Evolutionary conservation across 64 coral and sea anemone species (phyloP).

Genomic region (Montipora foliosa): DNA sequence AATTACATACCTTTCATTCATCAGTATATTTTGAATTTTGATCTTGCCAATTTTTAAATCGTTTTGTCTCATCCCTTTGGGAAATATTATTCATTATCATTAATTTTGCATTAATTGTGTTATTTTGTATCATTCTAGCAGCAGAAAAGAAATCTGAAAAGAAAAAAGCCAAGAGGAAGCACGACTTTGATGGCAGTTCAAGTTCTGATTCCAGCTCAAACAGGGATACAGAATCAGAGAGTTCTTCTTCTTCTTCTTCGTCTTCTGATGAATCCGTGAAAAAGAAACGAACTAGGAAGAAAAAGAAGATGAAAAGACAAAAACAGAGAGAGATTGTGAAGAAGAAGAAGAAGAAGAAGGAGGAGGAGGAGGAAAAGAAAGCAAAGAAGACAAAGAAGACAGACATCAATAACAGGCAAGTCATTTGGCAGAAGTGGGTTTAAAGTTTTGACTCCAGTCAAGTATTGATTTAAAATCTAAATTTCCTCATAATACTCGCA

Average conservation of each 20-base stretch:
- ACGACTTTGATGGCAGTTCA: slow-evolving; percentile 17
- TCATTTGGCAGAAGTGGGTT: background rate
- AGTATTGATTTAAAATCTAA: too few relatives aligned
- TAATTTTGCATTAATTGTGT: background rate
- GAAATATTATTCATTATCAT: too few relatives aligned
- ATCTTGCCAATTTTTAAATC: too few relatives aligned
- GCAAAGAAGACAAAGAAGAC: slow-evolving; percentile 49
- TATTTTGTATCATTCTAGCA: background rate
- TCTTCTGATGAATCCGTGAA: slow-evolving; percentile 48
- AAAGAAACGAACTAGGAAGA: slow-evolving; percentile 71
- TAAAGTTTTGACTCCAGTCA: too few relatives aligned
- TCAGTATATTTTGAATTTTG: too few relatives aligned
- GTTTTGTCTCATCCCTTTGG: too few relatives aligned
- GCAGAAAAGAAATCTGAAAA: background rate
- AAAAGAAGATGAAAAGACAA: slow-evolving; percentile 35
- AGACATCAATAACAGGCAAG: slow-evolving; percentile 50
- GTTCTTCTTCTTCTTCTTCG: slow-evolving; percentile 49
- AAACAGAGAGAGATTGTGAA: background rate
- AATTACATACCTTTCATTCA: too few relatives aligned
- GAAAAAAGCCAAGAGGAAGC: background rate
- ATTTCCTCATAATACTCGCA: too few relatives aligned
- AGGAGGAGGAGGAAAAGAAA: slow-evolving; percentile 48
- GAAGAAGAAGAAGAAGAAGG: background rate
- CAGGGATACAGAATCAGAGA: slow-evolving; percentile 33
- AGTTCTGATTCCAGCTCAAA: slow-evolving; percentile 34